Percentiles rank a stretch among this genome's conserved stretches.
phyloP scores from a whole-genome alignment of 2,113 vertebrate species.

The Eidolon helvum region DNA sequence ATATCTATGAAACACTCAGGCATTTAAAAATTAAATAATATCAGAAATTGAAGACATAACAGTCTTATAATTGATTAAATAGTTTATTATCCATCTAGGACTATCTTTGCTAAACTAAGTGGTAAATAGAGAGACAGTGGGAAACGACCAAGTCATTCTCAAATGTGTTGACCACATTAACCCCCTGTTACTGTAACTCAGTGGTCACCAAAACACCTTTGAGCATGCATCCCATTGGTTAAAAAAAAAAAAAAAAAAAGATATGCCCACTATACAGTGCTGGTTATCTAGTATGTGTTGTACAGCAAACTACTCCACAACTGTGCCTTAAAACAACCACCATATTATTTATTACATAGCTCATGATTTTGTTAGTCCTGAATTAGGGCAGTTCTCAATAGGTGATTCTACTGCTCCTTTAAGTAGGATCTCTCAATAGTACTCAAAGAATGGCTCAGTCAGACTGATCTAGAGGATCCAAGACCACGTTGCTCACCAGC shows the following conservation, averaged over 20 bases:
- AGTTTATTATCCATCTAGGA: neutral
- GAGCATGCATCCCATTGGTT: neutral
- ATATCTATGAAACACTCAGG: neutral
- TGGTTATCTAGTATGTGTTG: neutral
- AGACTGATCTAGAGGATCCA: neutral
- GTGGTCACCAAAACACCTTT: neutral
- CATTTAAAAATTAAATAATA: neutral
- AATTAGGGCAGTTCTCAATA: neutral
- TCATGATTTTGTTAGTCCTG: neutral
- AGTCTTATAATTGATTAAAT: neutral
- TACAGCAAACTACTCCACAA: neutral
- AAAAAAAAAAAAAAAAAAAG: neutral
- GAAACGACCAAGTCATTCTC: neutral
- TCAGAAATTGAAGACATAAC: neutral
- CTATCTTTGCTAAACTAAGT: neutral
- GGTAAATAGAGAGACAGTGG: neutral
- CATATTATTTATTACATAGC: neutral
- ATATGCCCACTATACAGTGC: neutral
- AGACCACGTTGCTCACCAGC: neutral
- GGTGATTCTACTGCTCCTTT: neutral
- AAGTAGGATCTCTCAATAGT: neutral
- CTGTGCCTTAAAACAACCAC: neutral
- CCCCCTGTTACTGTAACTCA: neutral
- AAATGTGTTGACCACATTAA: neutral
- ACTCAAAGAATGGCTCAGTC: neutral